Base-by-base conservation (phyloP, 1,140 invertebrate genomes). In the Bradysia coprophila region DNA sequence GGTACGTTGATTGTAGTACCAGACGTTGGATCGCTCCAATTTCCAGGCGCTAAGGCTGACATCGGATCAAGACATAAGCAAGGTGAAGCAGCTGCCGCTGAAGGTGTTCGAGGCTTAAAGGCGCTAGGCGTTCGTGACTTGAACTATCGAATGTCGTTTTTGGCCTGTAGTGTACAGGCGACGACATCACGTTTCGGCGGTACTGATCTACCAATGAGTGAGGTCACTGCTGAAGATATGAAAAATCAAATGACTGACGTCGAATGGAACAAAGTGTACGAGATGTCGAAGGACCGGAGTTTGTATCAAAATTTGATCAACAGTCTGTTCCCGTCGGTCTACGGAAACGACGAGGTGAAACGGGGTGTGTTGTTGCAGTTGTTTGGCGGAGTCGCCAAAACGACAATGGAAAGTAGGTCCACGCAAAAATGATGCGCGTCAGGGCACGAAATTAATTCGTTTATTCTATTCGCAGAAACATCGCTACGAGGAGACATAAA, bases 341-440 rank as follows among this genome's bases (percentile, higher is more conserved):
- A 98, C 58, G 96, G 95, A 36, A 96, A 92, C 62, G 94, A 97
- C 48, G 93, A 99, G 64, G 85, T 99, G 0, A 99, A 99, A 58
- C 72, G 87, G 46, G 96, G 86, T 2, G 81, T 98, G 42, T 65
- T 97, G 1, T 59, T 99, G 8, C 97, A 98, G 88, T 59, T 98
- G 20, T 98, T 99, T 66, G 94, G 95, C 28, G 96, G 96, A 2
- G 94, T 99, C 9, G 76, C 83, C 0, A 99, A 99, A 64, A 82
- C 75, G n/a, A 97, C 94, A 1, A 63, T 74, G 20, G 94, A 98
- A 69, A 81, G 81, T 67, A 54, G 49, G 44, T 44, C 2, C 18
- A 4, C 3, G 4, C 11, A 19, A 20, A 4, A 38, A 11, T 36
- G 8, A n/a, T 36, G 10, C 15, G 8, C 15, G 5, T 36, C 9